Evolutionary conservation across 2,888 invertebrate species (phyloP), one percentile per base, ranked within the genome.

Genomic region (Plebejus argus): DNA sequence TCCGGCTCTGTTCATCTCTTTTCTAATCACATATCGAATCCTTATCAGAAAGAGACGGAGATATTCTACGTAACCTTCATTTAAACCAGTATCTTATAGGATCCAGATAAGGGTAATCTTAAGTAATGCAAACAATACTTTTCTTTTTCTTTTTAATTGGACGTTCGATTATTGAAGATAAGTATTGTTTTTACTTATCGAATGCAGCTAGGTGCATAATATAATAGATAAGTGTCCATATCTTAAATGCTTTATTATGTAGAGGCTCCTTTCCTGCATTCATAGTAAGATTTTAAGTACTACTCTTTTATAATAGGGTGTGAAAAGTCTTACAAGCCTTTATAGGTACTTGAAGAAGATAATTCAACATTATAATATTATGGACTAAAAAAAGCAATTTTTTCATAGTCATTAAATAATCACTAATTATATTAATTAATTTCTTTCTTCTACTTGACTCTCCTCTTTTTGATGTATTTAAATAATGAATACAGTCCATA

Each of bases 21-120:
- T 74, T 23, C 35, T 23, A 23, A 45, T 66, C 35, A 39, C 58
- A 72, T 20, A 15, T n/a, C 15, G 12, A 39, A 39, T 72, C 72
- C 56, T 77, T 39, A 61, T 39, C 72, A 39, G 58, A 72, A 61
- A 77, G 77, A 77, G 71, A 77, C 58, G 20, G 56, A n/a, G 70
- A 72, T 74, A 28, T 28, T 20, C 18, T 45, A 20, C 20, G 45
- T 45, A 20, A 20, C 74, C 28, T 72, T 72, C 45, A 15, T 20
- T 72, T 53, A 15, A 49, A 23, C 45, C 74, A 49, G 28, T 53
- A 15, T 74, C 74, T 49, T 45, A 74, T 53, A 74, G 49, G 74
- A 53, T 20, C 49, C 53, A 74, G 53, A 53, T 74, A 74, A 74
- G 74, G 18, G 53, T 74, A 15, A 74, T 74, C 23, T 53, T 33